Percentiles rank a stretch among this genome's conserved stretches.
These are phyloP conservation scores for Sinocyclocheilus grahami DNA, from an alignment of 2,113 vertebrate genomes.

Conservation along the genomic window DNA sequence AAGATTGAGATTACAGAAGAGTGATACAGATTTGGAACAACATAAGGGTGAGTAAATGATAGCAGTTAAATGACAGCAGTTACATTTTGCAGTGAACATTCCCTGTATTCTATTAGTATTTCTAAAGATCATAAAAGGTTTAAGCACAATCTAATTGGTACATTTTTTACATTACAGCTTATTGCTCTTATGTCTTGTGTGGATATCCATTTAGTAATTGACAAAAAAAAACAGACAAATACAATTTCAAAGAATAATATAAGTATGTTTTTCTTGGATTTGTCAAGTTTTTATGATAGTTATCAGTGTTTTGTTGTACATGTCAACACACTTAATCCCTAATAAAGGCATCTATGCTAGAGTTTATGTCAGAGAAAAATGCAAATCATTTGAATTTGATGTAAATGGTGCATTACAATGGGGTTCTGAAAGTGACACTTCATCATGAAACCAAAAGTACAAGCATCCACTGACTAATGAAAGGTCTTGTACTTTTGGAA, in stretches of 20 bases:
- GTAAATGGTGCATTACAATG: neutral
- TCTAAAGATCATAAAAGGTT: neutral
- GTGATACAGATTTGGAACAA: neutral
- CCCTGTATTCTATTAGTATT: neutral
- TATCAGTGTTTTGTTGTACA: neutral
- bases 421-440: neutral
- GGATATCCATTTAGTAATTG: neutral
- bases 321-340: neutral
- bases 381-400: neutral
- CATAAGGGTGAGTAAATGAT: neutral
- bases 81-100: neutral
- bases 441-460: neutral
- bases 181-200: neutral
- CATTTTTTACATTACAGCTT: neutral
- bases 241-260: neutral
- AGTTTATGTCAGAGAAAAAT: neutral
- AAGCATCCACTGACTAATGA: neutral
- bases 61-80: neutral
- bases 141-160: neutral
- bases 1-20: neutral
- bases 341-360: neutral
- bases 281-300: neutral
- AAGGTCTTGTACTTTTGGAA: neutral
- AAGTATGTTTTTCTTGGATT: neutral
- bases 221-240: too few species aligned